A percentile compares a stretch with the other conserved stretches of the same genome.
phyloP scores from a whole-genome alignment of 2,113 vertebrate genomes.

The Dascyllus trimaculatus region DNA sequence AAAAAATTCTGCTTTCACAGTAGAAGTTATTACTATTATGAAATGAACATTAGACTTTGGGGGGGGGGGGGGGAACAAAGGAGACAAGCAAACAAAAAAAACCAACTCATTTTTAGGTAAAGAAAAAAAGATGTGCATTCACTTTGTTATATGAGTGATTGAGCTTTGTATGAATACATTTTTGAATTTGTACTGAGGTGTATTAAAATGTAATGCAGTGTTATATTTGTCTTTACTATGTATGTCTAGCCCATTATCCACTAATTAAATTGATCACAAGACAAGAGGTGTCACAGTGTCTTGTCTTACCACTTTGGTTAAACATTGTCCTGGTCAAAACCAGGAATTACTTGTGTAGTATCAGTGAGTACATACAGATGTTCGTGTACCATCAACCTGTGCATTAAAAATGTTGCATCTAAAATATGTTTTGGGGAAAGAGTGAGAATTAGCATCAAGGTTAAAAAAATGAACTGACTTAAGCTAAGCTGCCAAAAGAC shows the following conservation, averaged over 20 bases:
- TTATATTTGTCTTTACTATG: too few relatives aligned
- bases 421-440: background rate
- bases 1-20: background rate
- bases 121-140: background rate
- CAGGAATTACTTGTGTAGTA: background rate
- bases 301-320: too few relatives aligned
- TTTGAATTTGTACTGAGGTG: too few relatives aligned
- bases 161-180: too few relatives aligned
- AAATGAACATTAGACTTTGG: background rate
- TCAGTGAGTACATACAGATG: background rate
- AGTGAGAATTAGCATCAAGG: slow-evolving; percentile 2
- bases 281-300: too few relatives aligned
- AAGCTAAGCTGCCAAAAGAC: slow-evolving; percentile 38
- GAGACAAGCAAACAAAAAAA: background rate
- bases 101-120: too few relatives aligned
- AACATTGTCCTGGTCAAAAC: background rate
- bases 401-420: slow-evolving; percentile 1
- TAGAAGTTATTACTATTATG: background rate
- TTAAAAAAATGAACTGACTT: slow-evolving; percentile 5
- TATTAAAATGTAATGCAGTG: too few relatives aligned
- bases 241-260: too few relatives aligned
- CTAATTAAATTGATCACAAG: too few relatives aligned
- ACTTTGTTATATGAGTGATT: background rate
- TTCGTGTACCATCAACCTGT: background rate
- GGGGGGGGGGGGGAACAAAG: background rate